These are phyloP conservation scores for Halesus radiatus DNA, from an alignment of 1,140 invertebrate species.

Conservation along the genomic window DNA sequence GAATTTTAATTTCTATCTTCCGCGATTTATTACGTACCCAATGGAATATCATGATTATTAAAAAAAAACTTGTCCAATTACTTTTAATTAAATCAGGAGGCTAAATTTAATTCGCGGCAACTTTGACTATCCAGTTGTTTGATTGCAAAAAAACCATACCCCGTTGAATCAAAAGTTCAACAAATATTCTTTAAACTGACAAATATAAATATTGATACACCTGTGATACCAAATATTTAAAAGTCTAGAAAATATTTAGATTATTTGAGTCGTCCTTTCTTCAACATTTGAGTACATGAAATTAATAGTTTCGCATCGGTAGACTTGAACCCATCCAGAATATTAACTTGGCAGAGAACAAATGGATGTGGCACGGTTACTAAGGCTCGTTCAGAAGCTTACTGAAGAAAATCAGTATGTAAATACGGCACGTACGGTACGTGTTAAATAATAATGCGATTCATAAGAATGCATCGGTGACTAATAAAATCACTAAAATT, in stretches of 20 bases:
- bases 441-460: too few species aligned
- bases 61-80: slow-evolving; percentile 11
- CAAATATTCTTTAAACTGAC: neutral
- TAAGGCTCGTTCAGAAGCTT: too few species aligned
- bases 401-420: too few species aligned
- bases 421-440: too few species aligned
- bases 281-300: slow-evolving; percentile 15
- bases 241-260: neutral
- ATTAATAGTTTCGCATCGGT: slow-evolving; percentile 1
- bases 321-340: neutral
- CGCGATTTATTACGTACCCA: slow-evolving; percentile 2
- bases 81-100: neutral
- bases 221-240: neutral
- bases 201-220: slow-evolving; percentile 12
- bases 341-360: neutral
- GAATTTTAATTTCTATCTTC: neutral
- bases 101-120: neutral
- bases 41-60: slow-evolving; percentile 6
- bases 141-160: neutral
- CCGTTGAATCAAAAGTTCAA: slow-evolving; percentile 7
- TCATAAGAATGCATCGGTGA: too few species aligned
- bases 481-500: too few species aligned
- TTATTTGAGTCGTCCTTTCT: slow-evolving; percentile 10
- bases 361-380: too few species aligned
- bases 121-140: neutral